Conservation (phyloP, 1,140 invertebrate genomes). For the Centruroides sculpturatus region DNA sequence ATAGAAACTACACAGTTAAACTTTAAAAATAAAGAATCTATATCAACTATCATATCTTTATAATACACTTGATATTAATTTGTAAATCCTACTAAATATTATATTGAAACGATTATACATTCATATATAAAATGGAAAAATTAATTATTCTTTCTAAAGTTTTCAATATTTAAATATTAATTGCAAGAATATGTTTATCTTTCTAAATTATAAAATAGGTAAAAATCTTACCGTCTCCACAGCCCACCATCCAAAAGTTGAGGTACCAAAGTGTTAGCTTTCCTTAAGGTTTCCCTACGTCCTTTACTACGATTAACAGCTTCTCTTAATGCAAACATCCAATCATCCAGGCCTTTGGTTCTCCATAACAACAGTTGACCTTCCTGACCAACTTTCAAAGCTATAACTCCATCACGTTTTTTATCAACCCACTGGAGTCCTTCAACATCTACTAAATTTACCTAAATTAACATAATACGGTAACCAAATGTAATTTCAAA, state of each 20-base stretch:
- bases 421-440: conserved; percentile 46
- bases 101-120: too few relatives aligned
- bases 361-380: conserved; percentile 41
- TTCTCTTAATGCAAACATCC: conserved; percentile 19
- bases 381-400: conserved; percentile 24
- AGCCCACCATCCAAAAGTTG: conserved; percentile 11
- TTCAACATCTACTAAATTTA: conserved; percentile 48
- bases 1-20: too few relatives aligned
- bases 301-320: conserved; percentile 19
- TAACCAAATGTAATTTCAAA: too few relatives aligned
- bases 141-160: too few relatives aligned
- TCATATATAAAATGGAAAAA: too few relatives aligned
- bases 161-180: too few relatives aligned
- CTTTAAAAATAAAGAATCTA: too few relatives aligned
- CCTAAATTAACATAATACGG: conserved; percentile 23
- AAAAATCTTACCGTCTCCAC: conserved; percentile 6
- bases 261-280: conserved; percentile 17
- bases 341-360: conserved; percentile 19
- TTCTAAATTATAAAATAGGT: not conserved
- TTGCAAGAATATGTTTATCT: too few relatives aligned
- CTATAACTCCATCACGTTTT: conserved; percentile 38
- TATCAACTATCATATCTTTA: too few relatives aligned
- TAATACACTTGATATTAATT: too few relatives aligned
- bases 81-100: too few relatives aligned
- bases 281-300: conserved; percentile 17